Conservation (phyloP, 2,113 vertebrate species). For the Paracyprichromis sp. region DNA sequence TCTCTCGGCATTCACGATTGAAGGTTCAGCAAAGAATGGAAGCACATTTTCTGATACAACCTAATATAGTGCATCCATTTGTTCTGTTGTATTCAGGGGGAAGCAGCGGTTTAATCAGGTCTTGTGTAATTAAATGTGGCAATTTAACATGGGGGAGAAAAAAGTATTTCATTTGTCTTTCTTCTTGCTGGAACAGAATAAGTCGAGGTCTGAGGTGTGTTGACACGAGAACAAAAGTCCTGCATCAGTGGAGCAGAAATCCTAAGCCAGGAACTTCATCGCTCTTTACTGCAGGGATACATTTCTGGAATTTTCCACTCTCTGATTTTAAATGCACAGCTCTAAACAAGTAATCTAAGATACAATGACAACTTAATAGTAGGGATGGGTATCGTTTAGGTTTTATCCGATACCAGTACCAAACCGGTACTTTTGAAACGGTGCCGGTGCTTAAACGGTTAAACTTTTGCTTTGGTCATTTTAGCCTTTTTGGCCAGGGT, state of each 20-base stretch:
- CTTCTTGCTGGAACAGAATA: neutral
- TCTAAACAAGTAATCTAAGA: neutral
- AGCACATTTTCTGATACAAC: slow-evolving; percentile 39
- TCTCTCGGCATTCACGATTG: slow-evolving; percentile 30
- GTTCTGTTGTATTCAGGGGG: neutral
- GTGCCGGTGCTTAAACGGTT: too few species aligned
- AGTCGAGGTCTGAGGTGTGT: neutral
- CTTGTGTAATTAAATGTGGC: slow-evolving; percentile 50
- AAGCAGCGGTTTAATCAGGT: slow-evolving; percentile 27
- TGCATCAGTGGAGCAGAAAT: slow-evolving; percentile 35
- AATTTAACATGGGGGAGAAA: slow-evolving; percentile 19
- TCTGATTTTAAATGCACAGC: neutral
- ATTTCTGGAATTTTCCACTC: slow-evolving; percentile 12
- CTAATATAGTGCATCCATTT: slow-evolving; percentile 28
- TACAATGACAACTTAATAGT: neutral
- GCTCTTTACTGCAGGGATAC: neutral
- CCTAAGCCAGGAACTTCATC: neutral
- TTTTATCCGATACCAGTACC: too few species aligned
- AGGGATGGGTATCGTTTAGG: too few species aligned
- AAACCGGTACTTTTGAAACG: too few species aligned
- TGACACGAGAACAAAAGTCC: neutral
- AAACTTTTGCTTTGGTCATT: too few species aligned
- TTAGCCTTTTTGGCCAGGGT: too few species aligned
- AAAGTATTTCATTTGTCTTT: slow-evolving; percentile 13
- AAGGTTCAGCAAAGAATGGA: slow-evolving; percentile 41